A percentile compares a stretch with the other conserved stretches of the same genome.
Conservation (phyloP, 1,140 invertebrate genomes). For the Drosophila pectinifera region DNA sequence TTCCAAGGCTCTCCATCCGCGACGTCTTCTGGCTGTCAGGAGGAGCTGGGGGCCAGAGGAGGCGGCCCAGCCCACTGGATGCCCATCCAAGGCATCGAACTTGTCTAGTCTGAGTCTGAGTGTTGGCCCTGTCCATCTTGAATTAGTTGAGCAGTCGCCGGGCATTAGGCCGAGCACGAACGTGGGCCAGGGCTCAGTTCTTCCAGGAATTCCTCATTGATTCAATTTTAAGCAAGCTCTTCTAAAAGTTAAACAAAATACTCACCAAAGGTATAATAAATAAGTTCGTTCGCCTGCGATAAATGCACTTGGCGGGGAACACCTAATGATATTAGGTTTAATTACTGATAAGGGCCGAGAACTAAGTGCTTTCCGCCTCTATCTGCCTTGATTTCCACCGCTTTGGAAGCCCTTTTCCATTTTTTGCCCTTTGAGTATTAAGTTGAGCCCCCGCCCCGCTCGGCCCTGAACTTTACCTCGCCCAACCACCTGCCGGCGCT, state of each 20-base stretch:
- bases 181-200: no score
- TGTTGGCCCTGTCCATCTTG: slow-evolving; percentile 54
- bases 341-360: slow-evolving; percentile 36
- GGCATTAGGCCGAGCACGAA: slow-evolving; percentile 26
- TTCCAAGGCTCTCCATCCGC: slow-evolving; percentile 59
- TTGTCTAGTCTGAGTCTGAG: slow-evolving; percentile 58
- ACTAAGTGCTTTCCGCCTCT: slow-evolving; percentile 34
- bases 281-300: neutral
- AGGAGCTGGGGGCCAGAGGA: neutral
- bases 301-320: slow-evolving; percentile 3
- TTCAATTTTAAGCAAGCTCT: no score
- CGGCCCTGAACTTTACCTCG: slow-evolving; percentile 29
- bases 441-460: neutral
- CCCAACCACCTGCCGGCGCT: slow-evolving; percentile 54
- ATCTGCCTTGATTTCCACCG: slow-evolving; percentile 6
- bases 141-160: slow-evolving; percentile 49
- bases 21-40: slow-evolving; percentile 60
- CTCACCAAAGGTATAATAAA: neutral
- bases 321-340: slow-evolving; percentile 28
- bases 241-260: no score
- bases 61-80: slow-evolving; percentile 50
- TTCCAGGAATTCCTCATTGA: slow-evolving; percentile 18
- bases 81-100: slow-evolving; percentile 80
- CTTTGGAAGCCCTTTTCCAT: slow-evolving; percentile 8
- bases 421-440: slow-evolving; percentile 17